Evolutionary conservation across 2,888 invertebrate species (phyloP).

Genomic region (Eupithecia pulchellata): DNA sequence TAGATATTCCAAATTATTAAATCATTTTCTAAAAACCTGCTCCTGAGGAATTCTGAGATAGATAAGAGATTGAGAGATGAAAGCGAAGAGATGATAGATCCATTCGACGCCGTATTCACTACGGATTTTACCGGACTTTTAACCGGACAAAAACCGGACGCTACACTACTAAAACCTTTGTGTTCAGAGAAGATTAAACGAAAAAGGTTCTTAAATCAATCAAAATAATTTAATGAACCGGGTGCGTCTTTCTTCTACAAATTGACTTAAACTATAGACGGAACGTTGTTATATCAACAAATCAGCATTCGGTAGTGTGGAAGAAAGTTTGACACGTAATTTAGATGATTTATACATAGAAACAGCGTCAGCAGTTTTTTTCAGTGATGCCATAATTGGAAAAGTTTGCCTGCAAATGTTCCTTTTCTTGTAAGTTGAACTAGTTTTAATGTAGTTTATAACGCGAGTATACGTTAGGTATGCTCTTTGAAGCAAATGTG

Average conservation of each 20-base stretch:
- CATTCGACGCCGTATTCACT: neutral
- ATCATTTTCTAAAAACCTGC: too few relatives aligned
- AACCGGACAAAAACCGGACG: neutral
- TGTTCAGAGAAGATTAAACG: conserved; percentile 1
- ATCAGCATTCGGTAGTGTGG: neutral
- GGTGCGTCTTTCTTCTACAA: neutral
- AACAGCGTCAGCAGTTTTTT: neutral
- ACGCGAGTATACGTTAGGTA: neutral
- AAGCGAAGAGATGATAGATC: too few relatives aligned
- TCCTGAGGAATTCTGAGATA: too few relatives aligned
- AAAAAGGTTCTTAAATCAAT: conserved; percentile 11
- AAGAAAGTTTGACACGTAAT: neutral
- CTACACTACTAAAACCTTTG: conserved; percentile 1
- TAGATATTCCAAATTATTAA: too few relatives aligned
- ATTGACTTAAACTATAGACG: neutral
- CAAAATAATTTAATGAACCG: neutral
- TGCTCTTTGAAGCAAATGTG: too few relatives aligned
- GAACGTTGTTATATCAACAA: neutral
- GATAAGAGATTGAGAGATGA: too few relatives aligned
- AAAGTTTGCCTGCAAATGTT: neutral
- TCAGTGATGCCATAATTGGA: neutral
- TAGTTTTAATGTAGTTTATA: neutral
- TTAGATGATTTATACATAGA: neutral
- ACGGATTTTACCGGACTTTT: too few relatives aligned
- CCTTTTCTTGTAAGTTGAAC: neutral